Conservation (phyloP, 23 tunicate genomes). For the Styela plicata region DNA sequence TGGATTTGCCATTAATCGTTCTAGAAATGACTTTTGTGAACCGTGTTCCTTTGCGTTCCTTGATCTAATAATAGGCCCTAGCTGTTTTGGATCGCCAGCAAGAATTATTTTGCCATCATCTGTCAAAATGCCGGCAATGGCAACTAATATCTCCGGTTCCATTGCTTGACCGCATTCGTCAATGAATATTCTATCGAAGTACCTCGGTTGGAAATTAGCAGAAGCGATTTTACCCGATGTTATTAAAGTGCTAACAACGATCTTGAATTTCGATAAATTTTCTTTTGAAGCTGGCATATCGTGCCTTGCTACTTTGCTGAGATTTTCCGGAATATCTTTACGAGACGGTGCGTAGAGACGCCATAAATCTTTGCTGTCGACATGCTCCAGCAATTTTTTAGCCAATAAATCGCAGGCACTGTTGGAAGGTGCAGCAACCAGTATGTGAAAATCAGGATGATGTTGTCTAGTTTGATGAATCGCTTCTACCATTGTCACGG, state of each 20-base stretch:
- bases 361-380: constrained; percentile 19
- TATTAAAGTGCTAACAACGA: constrained; percentile 45
- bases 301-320: neutral
- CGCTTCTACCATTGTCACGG: constrained; percentile 69
- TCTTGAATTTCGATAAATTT: constrained; percentile 24
- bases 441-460: constrained; percentile 30
- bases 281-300: constrained; percentile 10
- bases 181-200: constrained; percentile 60
- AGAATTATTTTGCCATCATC: constrained; percentile 41
- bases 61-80: constrained; percentile 60
- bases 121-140: constrained; percentile 50
- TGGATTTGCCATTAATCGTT: constrained; percentile 32
- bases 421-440: constrained; percentile 74
- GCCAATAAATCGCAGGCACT: constrained; percentile 67
- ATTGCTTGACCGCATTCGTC: constrained; percentile 80
- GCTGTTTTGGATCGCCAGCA: constrained; percentile 80
- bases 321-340: constrained; percentile 15
- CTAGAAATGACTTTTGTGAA: constrained; percentile 40
- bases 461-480: constrained; percentile 25
- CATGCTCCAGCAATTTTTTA: constrained; percentile 31
- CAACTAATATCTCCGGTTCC: constrained; percentile 78
- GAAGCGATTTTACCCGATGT: constrained; percentile 64
- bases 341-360: constrained; percentile 59
- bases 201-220: constrained; percentile 32
- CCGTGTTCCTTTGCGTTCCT: constrained; percentile 29